phyloP scores from a whole-genome alignment of 2,888 invertebrate genomes.

The Limnephilus auricula region DNA sequence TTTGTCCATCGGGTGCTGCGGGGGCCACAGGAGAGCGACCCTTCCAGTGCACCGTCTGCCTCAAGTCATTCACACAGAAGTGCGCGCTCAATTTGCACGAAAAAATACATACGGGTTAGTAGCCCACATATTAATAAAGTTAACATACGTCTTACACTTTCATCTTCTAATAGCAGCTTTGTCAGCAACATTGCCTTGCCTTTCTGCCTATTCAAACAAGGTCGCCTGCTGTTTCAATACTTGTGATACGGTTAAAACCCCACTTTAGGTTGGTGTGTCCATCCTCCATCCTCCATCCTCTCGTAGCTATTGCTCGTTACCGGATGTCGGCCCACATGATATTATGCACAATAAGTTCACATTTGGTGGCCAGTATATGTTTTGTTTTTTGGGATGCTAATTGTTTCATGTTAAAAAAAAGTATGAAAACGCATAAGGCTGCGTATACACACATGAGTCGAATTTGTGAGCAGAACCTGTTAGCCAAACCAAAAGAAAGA shows the following conservation, averaged over 20 bases:
- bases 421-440: too few relatives aligned
- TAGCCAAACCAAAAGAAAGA: too few relatives aligned
- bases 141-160: conserved; percentile 41
- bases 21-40: conserved; percentile 77
- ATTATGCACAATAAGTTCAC: neutral
- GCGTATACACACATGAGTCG: too few relatives aligned
- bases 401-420: too few relatives aligned
- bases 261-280: neutral
- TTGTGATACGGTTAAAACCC: neutral
- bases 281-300: neutral
- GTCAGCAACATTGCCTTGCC: conserved; percentile 61
- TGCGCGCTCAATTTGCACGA: conserved; percentile 81
- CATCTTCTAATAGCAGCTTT: conserved; percentile 55
- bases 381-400: neutral
- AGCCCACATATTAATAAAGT: conserved; percentile 76
- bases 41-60: conserved; percentile 81
- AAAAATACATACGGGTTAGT: conserved; percentile 81
- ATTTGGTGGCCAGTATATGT: neutral
- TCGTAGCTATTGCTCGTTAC: neutral
- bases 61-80: conserved; percentile 81
- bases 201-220: conserved; percentile 47
- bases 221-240: conserved; percentile 35
- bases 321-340: too few relatives aligned
- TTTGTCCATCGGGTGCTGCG: conserved; percentile 64
- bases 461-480: too few relatives aligned